These are phyloP conservation scores for Drosophila lacertosa DNA, from an alignment of 1,140 invertebrate genomes.

Conservation along the genomic window DNA sequence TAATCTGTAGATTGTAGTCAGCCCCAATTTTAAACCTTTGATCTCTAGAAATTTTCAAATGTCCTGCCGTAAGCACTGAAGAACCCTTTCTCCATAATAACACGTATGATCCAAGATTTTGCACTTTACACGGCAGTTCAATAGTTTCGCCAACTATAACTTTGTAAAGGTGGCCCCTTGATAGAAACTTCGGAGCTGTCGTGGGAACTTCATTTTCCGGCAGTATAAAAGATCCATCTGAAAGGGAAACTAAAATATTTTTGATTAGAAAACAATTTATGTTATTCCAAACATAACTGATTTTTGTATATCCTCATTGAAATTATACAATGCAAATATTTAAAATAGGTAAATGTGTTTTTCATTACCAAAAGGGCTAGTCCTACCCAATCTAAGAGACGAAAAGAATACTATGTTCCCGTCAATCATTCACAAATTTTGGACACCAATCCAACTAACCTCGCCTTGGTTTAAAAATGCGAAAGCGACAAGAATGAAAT, in stretches of 20 bases:
- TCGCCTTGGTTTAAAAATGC: no score
- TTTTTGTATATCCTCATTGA: no score
- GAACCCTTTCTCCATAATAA: conserved; percentile 87
- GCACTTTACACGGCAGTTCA: conserved; percentile 90
- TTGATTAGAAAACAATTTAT: not conserved
- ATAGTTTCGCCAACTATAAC: conserved; percentile 91
- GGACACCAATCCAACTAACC: no score
- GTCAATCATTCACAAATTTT: no score
- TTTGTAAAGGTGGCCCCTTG: conserved; percentile 89
- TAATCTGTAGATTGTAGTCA: conserved; percentile 87
- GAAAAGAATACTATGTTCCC: no score
- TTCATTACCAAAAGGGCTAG: no score
- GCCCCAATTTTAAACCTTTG: conserved; percentile 86
- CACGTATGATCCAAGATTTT: conserved; percentile 88
- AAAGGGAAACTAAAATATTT: conserved; percentile 36
- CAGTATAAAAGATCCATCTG: conserved; percentile 65
- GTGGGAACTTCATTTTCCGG: conserved; percentile 70
- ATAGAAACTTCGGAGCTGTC: conserved; percentile 87
- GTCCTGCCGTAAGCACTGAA: conserved; percentile 86
- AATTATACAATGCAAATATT: no score
- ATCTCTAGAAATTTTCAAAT: conserved; percentile 87
- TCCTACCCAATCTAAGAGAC: no score
- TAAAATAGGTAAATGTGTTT: no score
- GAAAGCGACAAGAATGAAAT: no score
- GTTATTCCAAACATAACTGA: not conserved